Percentiles rank a stretch among this genome's conserved stretches.
These are phyloP conservation scores for Trilocha varians DNA, from an alignment of 2,888 invertebrate species.

Conservation along the genomic window DNA sequence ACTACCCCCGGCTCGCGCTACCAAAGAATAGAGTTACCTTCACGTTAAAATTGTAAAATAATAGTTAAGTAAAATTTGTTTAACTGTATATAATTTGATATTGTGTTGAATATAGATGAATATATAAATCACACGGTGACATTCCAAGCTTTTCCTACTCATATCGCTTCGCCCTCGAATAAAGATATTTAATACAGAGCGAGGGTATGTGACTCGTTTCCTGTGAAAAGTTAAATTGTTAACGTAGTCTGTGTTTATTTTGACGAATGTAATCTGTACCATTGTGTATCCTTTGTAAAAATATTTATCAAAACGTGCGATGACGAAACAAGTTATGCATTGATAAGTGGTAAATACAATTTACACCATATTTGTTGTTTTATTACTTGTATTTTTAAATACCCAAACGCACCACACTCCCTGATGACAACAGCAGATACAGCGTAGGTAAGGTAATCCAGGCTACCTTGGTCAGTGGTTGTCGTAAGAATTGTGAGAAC, in stretches of 20 bases:
- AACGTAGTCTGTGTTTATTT: constrained; percentile 57
- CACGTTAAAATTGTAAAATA: constrained; percentile 60
- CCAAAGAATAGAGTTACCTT: constrained; percentile 72
- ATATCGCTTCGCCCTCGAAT: constrained; percentile 35
- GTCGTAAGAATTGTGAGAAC: no score
- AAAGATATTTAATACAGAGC: constrained; percentile 9
- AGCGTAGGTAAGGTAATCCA: no score
- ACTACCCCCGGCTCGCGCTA: constrained; percentile 57
- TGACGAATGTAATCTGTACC: constrained; percentile 70
- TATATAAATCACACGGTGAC: constrained; percentile 19
- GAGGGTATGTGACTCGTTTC: constrained; percentile 3
- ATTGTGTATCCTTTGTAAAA: constrained; percentile 68
- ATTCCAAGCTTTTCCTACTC: constrained; percentile 58
- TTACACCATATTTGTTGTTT: constrained; percentile 51
- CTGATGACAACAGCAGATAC: no score
- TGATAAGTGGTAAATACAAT: constrained; percentile 71
- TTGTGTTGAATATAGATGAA: constrained; percentile 35
- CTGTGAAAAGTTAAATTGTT: constrained; percentile 27
- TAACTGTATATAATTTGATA: constrained; percentile 58
- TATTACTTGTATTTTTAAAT: constrained; percentile 33
- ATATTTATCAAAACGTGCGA: constrained; percentile 58
- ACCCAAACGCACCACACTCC: no score
- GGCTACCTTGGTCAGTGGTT: no score
- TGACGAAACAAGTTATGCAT: constrained; percentile 61
- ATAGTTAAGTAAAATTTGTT: constrained; percentile 33